A percentile compares a stretch with the other conserved stretches of the same genome.
These are phyloP conservation scores for Poecilia latipinna DNA, from an alignment of 2,113 vertebrate species.

Conservation along the genomic window DNA sequence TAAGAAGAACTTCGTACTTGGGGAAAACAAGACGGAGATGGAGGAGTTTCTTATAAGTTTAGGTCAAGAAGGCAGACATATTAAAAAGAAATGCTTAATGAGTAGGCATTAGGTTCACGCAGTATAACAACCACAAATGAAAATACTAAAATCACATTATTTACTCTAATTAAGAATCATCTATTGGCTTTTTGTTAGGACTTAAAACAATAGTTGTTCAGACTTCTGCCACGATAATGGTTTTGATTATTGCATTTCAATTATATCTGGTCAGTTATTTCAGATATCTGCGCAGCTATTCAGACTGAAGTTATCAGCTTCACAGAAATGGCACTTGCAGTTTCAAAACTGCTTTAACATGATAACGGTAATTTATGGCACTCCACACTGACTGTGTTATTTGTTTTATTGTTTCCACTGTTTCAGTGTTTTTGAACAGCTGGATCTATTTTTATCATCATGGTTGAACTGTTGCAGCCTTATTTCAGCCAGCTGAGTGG, in stretches of 20 bases:
- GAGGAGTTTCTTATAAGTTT: background rate
- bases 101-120: background rate
- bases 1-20: background rate
- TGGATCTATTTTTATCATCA: background rate
- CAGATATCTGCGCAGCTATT: background rate
- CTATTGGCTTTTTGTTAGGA: background rate
- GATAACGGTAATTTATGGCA: no score
- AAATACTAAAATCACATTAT: background rate
- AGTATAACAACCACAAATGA: background rate
- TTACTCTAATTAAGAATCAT: background rate
- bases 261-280: background rate
- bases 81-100: background rate
- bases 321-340: background rate
- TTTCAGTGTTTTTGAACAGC: background rate
- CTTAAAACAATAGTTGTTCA: background rate
- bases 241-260: background rate
- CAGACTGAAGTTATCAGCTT: background rate
- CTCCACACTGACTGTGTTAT: no score
- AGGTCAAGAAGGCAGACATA: slow-evolving; percentile 19
- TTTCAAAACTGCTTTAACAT: background rate
- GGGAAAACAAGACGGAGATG: background rate
- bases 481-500: background rate
- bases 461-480: background rate
- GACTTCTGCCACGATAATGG: background rate
- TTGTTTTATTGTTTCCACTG: no score